Evolutionary conservation across 2,888 invertebrate species (phyloP), one percentile per base, ranked within the genome.

Genomic region (Acanthosoma haemorrhoidale): DNA sequence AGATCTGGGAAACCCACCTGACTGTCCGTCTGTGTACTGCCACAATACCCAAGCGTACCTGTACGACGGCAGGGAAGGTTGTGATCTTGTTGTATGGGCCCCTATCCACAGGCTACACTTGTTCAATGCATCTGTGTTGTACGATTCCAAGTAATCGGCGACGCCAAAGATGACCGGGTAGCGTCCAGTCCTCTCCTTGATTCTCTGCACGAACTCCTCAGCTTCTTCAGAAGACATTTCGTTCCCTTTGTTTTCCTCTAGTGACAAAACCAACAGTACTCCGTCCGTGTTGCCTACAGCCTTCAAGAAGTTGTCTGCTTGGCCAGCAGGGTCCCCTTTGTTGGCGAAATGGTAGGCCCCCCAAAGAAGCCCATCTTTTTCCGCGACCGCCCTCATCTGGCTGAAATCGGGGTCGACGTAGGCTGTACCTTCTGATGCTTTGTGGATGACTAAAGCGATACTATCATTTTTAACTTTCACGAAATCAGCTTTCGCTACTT

Each of bases 1-100:
- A n/a, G 31, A n/a, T 41, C 71, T 70, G 11, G 74, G 74, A 29
- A 58, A 15, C 21, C 59, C 41, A 31, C 72, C 72, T 1, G n/a
- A 25, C 34, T 29, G 61, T 0, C 73, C 74, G 39, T 75, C 61
- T 4, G 75, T 74, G 51, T 75, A 74, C 51, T 75, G 75, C 75
- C 75, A 75, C 9, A 75, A 59, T 8, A 60, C 63, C 75, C 75
- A 75, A 11, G 67, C 57, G 67, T 31, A 18, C 73, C 74, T 73
- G 5, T 72, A 69, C 0, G 15, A 13, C 1, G 73, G 73, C 29
- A 75, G 2, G 29, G n/a, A 58, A 5, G 61, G 39, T 6, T 18
- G 2, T 4, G 34, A 21, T n/a, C 15, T 18, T 5, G 16, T 13
- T 11, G 31, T 31, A 18, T 68, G 72, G n/a, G 29, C 39, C 4